These are phyloP conservation scores for Smutsia gigantea DNA, from an alignment of 2,797 vertebrate species.

Conservation along the genomic window DNA sequence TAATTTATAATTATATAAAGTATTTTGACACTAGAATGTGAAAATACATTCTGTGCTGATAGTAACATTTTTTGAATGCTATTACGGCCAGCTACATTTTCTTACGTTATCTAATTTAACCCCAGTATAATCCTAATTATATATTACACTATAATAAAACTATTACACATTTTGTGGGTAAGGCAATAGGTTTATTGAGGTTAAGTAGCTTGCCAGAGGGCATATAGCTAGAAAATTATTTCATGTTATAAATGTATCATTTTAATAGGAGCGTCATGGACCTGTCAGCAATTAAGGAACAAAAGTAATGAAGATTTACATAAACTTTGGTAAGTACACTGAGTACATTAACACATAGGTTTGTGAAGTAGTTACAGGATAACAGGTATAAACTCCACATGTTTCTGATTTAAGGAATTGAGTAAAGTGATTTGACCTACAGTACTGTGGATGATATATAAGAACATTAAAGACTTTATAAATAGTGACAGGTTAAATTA, in stretches of 20 bases:
- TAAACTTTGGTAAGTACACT: slow-evolving; percentile 93
- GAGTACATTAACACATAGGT: not conserved
- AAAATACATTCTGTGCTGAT: slow-evolving; percentile 1
- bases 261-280: slow-evolving; percentile 93
- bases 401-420: not conserved
- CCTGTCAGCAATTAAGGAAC: slow-evolving; percentile 91
- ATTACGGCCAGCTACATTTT: not conserved
- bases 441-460: not conserved
- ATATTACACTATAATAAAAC: not conserved
- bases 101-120: slow-evolving; percentile 23
- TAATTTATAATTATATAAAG: not conserved
- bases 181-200: slow-evolving; percentile 20
- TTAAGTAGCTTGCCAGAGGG: not conserved
- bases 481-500: not conserved
- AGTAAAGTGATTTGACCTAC: not conserved
- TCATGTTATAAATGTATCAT: slow-evolving; percentile 48
- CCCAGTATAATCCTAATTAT: not conserved
- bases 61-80: not conserved
- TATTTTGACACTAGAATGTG: slow-evolving; percentile 12
- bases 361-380: not conserved
- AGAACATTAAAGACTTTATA: not conserved
- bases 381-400: not conserved
- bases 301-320: slow-evolving; percentile 98
- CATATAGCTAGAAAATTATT: slow-evolving; percentile 20
- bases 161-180: slow-evolving; percentile 13